Percentiles rank a stretch among this genome's conserved stretches.
These are phyloP conservation scores for Amitus sp. DNA, from an alignment of 2,888 invertebrate species.

Conservation along the genomic window DNA sequence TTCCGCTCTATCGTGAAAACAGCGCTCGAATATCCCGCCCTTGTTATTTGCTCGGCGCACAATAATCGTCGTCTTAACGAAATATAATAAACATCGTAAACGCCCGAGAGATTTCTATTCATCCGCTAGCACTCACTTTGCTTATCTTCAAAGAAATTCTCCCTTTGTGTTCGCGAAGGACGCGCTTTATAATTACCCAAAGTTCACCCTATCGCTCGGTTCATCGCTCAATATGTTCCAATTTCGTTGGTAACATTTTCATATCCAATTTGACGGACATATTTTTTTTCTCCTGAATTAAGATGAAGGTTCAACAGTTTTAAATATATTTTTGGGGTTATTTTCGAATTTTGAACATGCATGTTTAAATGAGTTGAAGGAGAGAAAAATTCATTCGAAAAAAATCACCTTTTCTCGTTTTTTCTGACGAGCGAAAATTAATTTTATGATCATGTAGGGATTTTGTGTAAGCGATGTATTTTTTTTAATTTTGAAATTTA, in stretches of 20 bases:
- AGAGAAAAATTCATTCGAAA: too few relatives aligned
- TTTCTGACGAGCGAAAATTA: too few relatives aligned
- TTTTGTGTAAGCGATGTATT: too few relatives aligned
- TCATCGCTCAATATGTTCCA: not conserved
- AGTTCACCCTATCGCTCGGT: not conserved
- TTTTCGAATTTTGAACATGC: too few relatives aligned
- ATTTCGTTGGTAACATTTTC: not conserved
- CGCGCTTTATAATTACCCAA: conserved; percentile 29
- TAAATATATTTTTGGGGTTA: too few relatives aligned
- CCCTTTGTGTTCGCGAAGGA: conserved; percentile 34
- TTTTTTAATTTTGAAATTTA: too few relatives aligned
- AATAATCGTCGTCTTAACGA: conserved; percentile 61
- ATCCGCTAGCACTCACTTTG: conserved; percentile 22
- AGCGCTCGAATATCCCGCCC: conserved; percentile 18
- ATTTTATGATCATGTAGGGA: too few relatives aligned
- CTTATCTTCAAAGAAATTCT: conserved; percentile 35
- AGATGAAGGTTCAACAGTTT: too few relatives aligned
- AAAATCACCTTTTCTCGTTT: too few relatives aligned
- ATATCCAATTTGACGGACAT: too few relatives aligned
- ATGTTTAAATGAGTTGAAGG: too few relatives aligned
- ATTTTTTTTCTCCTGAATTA: too few relatives aligned
- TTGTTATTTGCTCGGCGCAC: conserved; percentile 42
- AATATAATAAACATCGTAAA: conserved; percentile 63
- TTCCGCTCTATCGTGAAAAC: conserved; percentile 28
- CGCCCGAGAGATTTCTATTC: conserved; percentile 49